A percentile compares a stretch with the other conserved stretches of the same genome.
These are phyloP conservation scores for Saccopteryx leptura DNA, from an alignment of 2,113 vertebrate genomes.

Conservation along the genomic window DNA sequence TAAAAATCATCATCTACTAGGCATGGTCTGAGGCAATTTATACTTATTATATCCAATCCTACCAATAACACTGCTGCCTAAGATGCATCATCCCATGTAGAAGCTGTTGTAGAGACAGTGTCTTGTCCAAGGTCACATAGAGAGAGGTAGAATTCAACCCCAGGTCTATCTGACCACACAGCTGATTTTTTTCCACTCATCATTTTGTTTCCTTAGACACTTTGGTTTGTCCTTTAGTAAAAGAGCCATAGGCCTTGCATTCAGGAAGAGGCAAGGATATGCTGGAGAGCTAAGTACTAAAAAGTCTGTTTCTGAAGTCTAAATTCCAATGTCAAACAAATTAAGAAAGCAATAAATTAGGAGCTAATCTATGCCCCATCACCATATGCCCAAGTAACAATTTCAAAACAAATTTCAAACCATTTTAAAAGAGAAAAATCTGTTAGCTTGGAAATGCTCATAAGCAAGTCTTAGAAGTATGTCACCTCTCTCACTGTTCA, in stretches of 20 bases:
- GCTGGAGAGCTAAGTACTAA: background rate
- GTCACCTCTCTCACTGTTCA: constrained; percentile 23
- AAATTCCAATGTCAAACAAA: constrained; percentile 65
- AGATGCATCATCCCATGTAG: background rate
- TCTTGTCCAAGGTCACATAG: background rate
- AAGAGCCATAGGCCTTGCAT: background rate
- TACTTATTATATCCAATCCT: background rate
- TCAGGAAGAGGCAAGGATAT: background rate
- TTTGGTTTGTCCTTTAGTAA: background rate
- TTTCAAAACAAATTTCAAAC: constrained; percentile 72
- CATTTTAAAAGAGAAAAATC: constrained; percentile 57
- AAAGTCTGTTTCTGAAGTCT: constrained; percentile 50
- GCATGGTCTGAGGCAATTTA: background rate
- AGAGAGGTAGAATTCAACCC: background rate
- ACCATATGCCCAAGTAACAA: constrained; percentile 60
- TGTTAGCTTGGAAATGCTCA: constrained; percentile 51
- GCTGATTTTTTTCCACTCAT: background rate
- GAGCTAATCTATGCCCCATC: background rate
- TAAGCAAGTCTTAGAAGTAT: constrained; percentile 19
- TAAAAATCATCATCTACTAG: background rate
- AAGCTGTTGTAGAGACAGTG: background rate
- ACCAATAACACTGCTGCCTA: background rate
- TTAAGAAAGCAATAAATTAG: constrained; percentile 65
- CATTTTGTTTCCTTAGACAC: background rate
- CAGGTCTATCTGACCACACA: background rate